Evolutionary conservation across 2,113 vertebrate species (phyloP).

Genomic region (Hiodon tergisus): DNA sequence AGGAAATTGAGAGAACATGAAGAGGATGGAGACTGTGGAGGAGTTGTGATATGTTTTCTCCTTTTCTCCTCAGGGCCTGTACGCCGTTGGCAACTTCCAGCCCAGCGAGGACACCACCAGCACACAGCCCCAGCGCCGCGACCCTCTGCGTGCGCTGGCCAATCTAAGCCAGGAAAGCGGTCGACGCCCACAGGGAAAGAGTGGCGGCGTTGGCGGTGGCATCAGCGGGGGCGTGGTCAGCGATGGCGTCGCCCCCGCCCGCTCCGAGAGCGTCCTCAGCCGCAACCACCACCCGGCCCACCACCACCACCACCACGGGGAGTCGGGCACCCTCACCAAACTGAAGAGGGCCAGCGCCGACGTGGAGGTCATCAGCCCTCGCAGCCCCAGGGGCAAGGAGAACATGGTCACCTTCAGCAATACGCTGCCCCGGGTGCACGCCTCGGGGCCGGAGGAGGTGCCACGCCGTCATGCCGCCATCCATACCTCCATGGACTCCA

Average conservation of each 20-base stretch:
- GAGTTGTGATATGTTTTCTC: constrained; percentile 27
- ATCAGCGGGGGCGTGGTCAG: constrained; percentile 63
- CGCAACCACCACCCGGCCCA: constrained; percentile 59
- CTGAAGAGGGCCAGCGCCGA: constrained; percentile 89
- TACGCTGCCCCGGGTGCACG: constrained; percentile 83
- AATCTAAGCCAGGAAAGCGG: constrained; percentile 78
- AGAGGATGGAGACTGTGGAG: background rate
- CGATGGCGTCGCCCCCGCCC: constrained; percentile 48
- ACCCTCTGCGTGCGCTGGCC: constrained; percentile 73
- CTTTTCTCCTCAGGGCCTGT: constrained; percentile 69
- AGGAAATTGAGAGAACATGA: background rate
- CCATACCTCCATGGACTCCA: constrained; percentile 90
- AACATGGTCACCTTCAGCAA: constrained; percentile 98
- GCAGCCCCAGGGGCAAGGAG: constrained; percentile 88
- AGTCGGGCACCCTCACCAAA: constrained; percentile 72
- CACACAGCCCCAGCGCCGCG: constrained; percentile 59
- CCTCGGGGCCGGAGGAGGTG: constrained; percentile 74
- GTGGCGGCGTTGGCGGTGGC: constrained; percentile 58
- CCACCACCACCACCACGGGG: constrained; percentile 39
- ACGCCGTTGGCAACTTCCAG: constrained; percentile 88
- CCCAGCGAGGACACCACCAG: constrained; percentile 76
- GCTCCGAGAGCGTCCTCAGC: constrained; percentile 50
- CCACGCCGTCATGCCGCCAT: constrained; percentile 86
- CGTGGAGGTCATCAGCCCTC: constrained; percentile 84
- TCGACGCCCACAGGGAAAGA: constrained; percentile 68